Percentiles rank a stretch among this genome's conserved stretches.
Evolutionary conservation across 2,113 vertebrate species (phyloP).

Genomic region (Epinephelus moara): DNA sequence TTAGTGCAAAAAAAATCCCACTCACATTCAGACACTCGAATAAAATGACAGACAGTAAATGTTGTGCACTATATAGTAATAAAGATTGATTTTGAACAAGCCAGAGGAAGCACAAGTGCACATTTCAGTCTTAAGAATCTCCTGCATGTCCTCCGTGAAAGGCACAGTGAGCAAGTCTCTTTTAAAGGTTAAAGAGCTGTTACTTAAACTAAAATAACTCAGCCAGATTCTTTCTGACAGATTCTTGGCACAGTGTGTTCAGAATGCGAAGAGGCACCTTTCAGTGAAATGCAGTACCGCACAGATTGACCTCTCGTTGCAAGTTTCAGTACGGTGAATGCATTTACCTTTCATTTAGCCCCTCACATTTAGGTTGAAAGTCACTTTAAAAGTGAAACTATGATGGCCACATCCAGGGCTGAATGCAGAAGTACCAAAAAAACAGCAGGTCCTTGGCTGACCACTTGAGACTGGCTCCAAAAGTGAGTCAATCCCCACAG

Average conservation of each 20-base stretch:
- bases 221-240: not conserved
- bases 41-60: not conserved
- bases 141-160: slow-evolving; percentile 2
- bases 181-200: slow-evolving; percentile 6
- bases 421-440: no score
- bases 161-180: not conserved
- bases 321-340: not conserved
- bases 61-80: not conserved
- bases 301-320: not conserved
- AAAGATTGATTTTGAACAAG: not conserved
- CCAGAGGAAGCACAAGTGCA: not conserved
- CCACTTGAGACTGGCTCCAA: no score
- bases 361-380: slow-evolving; percentile 7
- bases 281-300: slow-evolving; percentile 1
- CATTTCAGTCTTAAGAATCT: not conserved
- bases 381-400: not conserved
- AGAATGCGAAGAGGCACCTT: slow-evolving; percentile 8
- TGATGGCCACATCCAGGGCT: no score
- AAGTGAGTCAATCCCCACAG: no score
- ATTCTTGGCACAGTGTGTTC: not conserved
- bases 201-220: slow-evolving; percentile 5
- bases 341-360: slow-evolving; percentile 5
- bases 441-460: no score
- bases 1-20: not conserved
- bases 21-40: not conserved